phyloP scores from a whole-genome alignment of 2,113 vertebrate species.

The Chaetodon auriga region DNA sequence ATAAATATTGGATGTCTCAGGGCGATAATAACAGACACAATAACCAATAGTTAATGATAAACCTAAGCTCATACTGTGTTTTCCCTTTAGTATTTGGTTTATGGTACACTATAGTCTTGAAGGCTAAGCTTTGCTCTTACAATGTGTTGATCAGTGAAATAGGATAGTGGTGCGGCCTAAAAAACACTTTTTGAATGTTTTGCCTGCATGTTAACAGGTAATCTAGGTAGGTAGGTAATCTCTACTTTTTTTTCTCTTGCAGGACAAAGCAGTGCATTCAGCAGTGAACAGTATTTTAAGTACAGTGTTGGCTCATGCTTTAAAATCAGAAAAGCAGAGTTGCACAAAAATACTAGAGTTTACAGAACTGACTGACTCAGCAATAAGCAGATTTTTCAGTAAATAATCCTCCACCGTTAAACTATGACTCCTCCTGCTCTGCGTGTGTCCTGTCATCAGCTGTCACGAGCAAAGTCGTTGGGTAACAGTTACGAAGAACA shows the following conservation, averaged over 20 bases:
- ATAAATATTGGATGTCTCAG: background rate
- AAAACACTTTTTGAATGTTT: background rate
- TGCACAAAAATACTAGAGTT: background rate
- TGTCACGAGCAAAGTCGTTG: constrained; percentile 62
- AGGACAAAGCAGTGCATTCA: background rate
- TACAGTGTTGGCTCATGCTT: background rate
- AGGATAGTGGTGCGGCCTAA: background rate
- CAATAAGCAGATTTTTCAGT: background rate
- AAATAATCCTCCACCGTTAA: background rate
- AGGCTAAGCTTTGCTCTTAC: background rate
- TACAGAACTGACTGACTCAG: background rate
- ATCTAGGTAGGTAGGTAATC: background rate
- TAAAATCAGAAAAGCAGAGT: constrained; percentile 4
- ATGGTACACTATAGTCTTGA: background rate
- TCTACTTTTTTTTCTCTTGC: no score
- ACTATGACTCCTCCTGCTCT: background rate
- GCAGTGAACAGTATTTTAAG: background rate
- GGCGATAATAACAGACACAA: background rate
- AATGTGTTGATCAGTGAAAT: no score
- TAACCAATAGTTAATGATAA: background rate
- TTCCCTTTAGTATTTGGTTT: background rate
- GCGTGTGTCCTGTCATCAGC: constrained; percentile 34
- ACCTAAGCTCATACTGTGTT: background rate
- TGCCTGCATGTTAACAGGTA: background rate
- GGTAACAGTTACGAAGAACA: constrained; percentile 59